These are phyloP conservation scores for Fulica atra DNA, from an alignment of 2,113 vertebrate species.

Conservation along the genomic window DNA sequence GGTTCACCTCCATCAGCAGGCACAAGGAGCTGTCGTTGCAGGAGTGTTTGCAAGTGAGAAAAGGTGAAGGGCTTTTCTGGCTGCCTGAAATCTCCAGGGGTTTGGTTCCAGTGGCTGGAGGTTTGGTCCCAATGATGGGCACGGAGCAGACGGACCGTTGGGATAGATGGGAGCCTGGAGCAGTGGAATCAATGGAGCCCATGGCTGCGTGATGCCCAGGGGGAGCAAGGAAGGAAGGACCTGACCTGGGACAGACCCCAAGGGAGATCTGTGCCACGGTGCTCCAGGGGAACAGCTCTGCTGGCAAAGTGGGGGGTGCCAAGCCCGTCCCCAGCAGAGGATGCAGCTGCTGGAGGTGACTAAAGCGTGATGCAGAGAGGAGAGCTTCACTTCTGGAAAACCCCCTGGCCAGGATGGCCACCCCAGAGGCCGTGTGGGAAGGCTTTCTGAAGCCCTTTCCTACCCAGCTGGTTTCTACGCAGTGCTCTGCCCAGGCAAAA, in stretches of 20 bases:
- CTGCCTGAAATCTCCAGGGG: not conserved
- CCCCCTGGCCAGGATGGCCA: not conserved
- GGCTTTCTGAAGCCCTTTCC: not conserved
- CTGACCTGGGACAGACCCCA: not conserved
- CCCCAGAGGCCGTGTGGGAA: rapidly evolving
- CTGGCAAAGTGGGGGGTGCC: not conserved
- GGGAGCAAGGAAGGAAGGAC: not conserved
- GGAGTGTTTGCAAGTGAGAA: not conserved
- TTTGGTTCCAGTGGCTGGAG: not conserved
- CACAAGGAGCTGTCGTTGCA: not conserved
- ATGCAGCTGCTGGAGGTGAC: not conserved
- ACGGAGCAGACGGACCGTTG: rapidly evolving
- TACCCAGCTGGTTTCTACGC: not conserved
- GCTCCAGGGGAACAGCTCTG: rapidly evolving
- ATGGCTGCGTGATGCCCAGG: rapidly evolving
- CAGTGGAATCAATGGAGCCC: rapidly evolving
- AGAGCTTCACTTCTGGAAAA: not conserved
- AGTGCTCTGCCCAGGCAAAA: not conserved
- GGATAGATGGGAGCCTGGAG: not conserved
- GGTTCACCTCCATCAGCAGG: not conserved
- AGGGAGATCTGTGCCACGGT: rapidly evolving
- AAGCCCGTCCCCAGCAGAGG: not conserved
- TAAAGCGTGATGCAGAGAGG: not conserved
- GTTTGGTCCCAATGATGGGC: not conserved
- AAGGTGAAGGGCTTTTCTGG: not conserved